A percentile compares a stretch with the other conserved stretches of the same genome.
phyloP scores from a whole-genome alignment of 2,888 invertebrate species.

The Eupithecia pulchellata region DNA sequence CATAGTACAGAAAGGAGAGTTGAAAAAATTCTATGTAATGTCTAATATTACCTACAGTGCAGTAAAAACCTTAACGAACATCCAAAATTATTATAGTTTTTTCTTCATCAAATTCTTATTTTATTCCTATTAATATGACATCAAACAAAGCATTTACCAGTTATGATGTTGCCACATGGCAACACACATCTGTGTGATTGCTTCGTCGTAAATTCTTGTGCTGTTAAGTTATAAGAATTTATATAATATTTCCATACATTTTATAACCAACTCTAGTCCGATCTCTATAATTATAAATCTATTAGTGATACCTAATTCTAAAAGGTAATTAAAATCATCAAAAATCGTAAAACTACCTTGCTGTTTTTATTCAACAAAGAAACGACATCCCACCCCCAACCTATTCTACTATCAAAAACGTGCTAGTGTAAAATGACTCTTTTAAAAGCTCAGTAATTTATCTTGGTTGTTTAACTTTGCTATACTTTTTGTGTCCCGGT shows the following conservation, averaged over 20 bases:
- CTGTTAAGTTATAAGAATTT: no score
- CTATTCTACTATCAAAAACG: background rate
- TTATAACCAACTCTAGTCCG: no score
- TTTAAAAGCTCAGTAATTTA: conserved; percentile 73
- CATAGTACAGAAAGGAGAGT: background rate
- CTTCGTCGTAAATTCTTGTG: no score
- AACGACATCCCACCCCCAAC: background rate
- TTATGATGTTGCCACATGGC: no score
- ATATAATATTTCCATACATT: background rate
- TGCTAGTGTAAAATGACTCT: conserved; percentile 47
- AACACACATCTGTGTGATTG: no score
- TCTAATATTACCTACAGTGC: background rate
- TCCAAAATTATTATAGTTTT: background rate
- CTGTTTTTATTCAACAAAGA: background rate
- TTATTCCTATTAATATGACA: no score
- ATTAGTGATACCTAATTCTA: no score
- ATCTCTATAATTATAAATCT: no score
- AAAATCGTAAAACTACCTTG: background rate
- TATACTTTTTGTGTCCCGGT: conserved; percentile 60
- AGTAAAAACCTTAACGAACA: background rate
- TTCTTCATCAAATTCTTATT: no score
- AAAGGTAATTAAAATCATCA: no score
- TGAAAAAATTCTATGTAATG: background rate
- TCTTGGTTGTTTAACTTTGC: conserved; percentile 66
- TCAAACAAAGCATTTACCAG: no score